Conservation (phyloP, 2,113 vertebrate species). For the Alligator mississippiensis region DNA sequence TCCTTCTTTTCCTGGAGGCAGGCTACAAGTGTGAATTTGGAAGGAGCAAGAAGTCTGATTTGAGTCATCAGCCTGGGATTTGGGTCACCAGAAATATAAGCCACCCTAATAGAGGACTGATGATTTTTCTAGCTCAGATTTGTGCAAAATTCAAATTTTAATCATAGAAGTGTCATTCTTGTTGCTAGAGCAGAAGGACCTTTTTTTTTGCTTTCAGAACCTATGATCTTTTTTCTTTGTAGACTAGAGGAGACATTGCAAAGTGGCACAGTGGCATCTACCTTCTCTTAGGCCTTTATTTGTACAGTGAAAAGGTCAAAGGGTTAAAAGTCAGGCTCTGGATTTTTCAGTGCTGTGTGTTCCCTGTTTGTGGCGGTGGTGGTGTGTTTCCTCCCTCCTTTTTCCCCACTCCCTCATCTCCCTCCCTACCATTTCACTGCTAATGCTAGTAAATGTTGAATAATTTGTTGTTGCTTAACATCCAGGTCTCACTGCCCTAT, state of each 20-base stretch:
- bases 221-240: not conserved
- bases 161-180: not conserved
- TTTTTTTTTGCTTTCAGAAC: not conserved
- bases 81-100: not conserved
- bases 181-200: not conserved
- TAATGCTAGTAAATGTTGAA: not conserved
- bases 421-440: not conserved
- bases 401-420: not conserved
- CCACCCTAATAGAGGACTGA: not conserved
- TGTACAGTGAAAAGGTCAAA: not conserved
- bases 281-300: not conserved
- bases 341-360: not conserved
- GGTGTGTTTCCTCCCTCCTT: accelerated
- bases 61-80: conserved; percentile 11
- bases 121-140: not conserved
- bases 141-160: not conserved
- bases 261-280: not conserved
- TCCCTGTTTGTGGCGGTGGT: no score
- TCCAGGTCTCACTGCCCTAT: not conserved
- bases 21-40: not conserved
- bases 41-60: not conserved
- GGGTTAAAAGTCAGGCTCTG: not conserved
- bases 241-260: not conserved
- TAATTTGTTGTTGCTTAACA: not conserved
- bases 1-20: conserved; percentile 5